Evolutionary conservation across 2,888 invertebrate species (phyloP).

Genomic region (Watsonalla binaria): DNA sequence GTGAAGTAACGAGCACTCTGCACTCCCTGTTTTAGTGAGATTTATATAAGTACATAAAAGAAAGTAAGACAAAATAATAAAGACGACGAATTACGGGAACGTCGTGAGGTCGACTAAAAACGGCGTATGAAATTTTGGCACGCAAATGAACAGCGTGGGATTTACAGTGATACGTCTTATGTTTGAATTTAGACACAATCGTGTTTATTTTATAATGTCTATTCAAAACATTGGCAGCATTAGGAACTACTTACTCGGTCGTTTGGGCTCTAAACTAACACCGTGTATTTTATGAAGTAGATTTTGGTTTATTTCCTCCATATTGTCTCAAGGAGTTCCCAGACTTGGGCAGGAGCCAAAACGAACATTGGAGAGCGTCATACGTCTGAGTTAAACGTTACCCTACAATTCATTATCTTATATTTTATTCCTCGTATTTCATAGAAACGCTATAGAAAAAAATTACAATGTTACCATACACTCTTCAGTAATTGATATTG

Average conservation of each 20-base stretch:
- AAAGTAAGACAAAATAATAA: constrained; percentile 26
- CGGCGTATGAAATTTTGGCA: constrained; percentile 69
- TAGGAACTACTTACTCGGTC: constrained; percentile 17
- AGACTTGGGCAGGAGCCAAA: constrained; percentile 59
- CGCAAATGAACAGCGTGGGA: constrained; percentile 40
- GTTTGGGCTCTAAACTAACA: constrained; percentile 14
- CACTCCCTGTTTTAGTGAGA: constrained; percentile 8
- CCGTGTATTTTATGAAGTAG: constrained; percentile 38
- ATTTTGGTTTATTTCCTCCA: constrained; percentile 34
- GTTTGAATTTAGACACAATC: constrained; percentile 41
- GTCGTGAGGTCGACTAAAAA: constrained; percentile 37
- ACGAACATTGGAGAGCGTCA: constrained; percentile 33
- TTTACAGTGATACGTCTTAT: constrained; percentile 32
- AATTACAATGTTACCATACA: too few species aligned
- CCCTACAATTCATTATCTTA: constrained; percentile 12
- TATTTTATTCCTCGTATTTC: constrained; percentile 24
- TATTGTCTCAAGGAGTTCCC: constrained; percentile 45
- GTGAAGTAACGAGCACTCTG: constrained; percentile 17
- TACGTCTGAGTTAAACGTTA: constrained; percentile 19
- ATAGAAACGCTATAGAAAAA: too few species aligned
- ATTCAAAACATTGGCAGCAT: constrained; percentile 32
- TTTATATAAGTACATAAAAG: constrained; percentile 18
- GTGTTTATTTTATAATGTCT: constrained; percentile 22
- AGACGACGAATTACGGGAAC: constrained; percentile 37
- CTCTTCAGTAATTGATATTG: too few species aligned